Evolutionary conservation across 2,888 invertebrate species (phyloP), one percentile per base, ranked within the genome.

Genomic region (Resseliella maxima): DNA sequence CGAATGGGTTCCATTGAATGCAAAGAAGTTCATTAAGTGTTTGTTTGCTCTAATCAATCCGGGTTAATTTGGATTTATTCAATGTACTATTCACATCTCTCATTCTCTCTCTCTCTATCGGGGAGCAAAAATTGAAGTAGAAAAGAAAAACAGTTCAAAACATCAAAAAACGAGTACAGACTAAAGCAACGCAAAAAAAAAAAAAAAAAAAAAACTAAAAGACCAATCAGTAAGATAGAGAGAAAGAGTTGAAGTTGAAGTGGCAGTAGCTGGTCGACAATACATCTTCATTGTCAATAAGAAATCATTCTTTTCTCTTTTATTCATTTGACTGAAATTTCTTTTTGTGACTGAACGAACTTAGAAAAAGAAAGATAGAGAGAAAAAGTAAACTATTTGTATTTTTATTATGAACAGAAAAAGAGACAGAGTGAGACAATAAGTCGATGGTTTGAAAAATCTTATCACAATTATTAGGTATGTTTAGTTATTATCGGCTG

Each of bases 401-500:
- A n/a, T 41, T 41, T 41, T 41, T 12, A 41, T 41, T 41, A 8
- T 41, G 41, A 41, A 8, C 6, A 8, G 41, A 8, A 41, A 41
- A 41, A 41, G 41, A 41, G 41, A n/a, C n/a, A 41, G 41, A 41
- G 41, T 41, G 41, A 50, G 46, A 50, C 46, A 50, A 15, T 50
- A 15, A n/a, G n/a, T 18, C 46, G 46, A 50, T 15, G 46, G 18
- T 15, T 50, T 50, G 46, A 50, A 50, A 41, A 41, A 41, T 59
- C 24, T 59, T 59, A 59, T 59, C 59, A 59, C n/a, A 24, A 59
- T 5, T 41, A 59, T 24, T 59, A n/a, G 59, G 5, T 59, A 59
- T 59, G 59, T 59, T 59, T 59, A 24, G 59, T 59, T n/a, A n/a
- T 59, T 59, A 59, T 59, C 59, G 59, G 59, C 24, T 59, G 59